Evolutionary conservation across 2,797 vertebrate species (phyloP).

Genomic region (Esox masquinongy): DNA sequence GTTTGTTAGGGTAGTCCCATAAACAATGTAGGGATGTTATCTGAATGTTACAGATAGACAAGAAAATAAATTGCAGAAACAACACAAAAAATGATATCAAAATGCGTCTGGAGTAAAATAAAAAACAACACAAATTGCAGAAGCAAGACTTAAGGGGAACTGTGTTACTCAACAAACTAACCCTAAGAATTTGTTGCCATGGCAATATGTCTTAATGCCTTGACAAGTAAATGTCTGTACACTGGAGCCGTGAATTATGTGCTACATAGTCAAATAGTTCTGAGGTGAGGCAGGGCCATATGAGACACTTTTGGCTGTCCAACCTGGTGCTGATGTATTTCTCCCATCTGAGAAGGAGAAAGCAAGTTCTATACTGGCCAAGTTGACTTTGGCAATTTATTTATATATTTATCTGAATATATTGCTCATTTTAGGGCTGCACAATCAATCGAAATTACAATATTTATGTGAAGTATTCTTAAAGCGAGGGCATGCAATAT

Average conservation of each 20-base stretch:
- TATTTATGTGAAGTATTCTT: too few relatives aligned
- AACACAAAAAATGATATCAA: constrained; percentile 18
- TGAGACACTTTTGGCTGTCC: constrained; percentile 40
- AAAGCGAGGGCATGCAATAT: too few relatives aligned
- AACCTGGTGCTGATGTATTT: constrained; percentile 42
- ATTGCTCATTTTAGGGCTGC: background rate
- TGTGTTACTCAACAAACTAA: constrained; percentile 35
- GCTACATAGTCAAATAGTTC: constrained; percentile 66
- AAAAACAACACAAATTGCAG: constrained; percentile 17
- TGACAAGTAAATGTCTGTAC: constrained; percentile 52
- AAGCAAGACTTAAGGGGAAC: constrained; percentile 47
- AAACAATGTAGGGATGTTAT: background rate
- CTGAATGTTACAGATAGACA: background rate
- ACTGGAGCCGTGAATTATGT: constrained; percentile 59
- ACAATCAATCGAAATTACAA: too few relatives aligned
- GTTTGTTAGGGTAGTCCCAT: background rate
- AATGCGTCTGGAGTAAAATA: constrained; percentile 8
- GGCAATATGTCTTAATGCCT: constrained; percentile 59
- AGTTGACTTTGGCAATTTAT: background rate
- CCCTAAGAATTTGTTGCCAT: constrained; percentile 64
- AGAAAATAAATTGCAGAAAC: background rate
- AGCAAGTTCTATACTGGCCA: background rate
- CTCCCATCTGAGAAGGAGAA: background rate
- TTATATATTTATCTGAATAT: too few relatives aligned
- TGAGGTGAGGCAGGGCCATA: constrained; percentile 33